Base-by-base conservation (phyloP, 2,797 vertebrate species). In the Tangara arthus region DNA sequence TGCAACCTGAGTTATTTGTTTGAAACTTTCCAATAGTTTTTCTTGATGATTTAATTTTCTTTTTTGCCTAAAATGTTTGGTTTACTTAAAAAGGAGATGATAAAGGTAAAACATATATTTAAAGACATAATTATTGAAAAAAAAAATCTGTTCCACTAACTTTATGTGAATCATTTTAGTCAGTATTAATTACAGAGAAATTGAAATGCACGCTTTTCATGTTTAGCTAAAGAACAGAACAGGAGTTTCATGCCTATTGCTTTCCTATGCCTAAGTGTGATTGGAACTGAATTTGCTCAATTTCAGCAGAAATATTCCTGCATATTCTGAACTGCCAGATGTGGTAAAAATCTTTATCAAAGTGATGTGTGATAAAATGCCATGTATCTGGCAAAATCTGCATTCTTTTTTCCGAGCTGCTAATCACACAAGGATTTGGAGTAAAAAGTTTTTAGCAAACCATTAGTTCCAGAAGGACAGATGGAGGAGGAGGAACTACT, bases 11-110 rank as follows among this genome's bases (percentile, higher is more conserved):
- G 30, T 32, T 34, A 24, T 34, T 69, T 72, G 4, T 7, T 76
- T 82, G 46, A 72, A 72, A 84, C 11, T 60, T 20, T 63, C 32
- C 50, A 6, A 28, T 59, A 50, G 12, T 8, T 92, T 81, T 71
- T 49, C 28, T 24, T 28, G 0, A 68, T 5, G 2, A 15, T 22
- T 18, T 24, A 37, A 7, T 19, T 63, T 42, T 6, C 11, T 56
- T 87, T 87, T 39, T 18, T 39, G 0, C 3, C 5, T 82, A 24
- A 56, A 86, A 79, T 19, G 2, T 5, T 79, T 71, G 50, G 4
- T 56, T 82, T 87, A 23, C 16, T 83, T 73, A 50, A 64, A 65
- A 86, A 78, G 3, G 15, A 47, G 11, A 76, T 37, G 8, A 66
- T 63, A 37, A 28, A 2, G 8, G 14, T 35, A 41, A 93, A 68